Conservation (phyloP, 2,888 invertebrate genomes). For the Netelia inedita region DNA sequence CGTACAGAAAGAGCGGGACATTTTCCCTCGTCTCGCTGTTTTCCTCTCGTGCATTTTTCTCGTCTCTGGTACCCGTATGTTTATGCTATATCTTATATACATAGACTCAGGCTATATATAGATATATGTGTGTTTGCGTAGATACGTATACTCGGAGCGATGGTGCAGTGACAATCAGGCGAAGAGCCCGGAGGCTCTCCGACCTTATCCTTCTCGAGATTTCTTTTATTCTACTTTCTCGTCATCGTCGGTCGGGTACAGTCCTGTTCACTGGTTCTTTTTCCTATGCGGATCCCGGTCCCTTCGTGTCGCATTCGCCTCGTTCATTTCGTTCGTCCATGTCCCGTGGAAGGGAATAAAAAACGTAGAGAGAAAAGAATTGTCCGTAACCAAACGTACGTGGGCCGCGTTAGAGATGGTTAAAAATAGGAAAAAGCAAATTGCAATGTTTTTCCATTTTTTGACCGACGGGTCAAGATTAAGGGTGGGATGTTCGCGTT, state of each 20-base stretch:
- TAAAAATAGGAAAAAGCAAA: too few relatives aligned
- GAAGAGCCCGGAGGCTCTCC: conserved; percentile 64
- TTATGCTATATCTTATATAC: conserved; percentile 16
- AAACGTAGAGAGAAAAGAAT: too few relatives aligned
- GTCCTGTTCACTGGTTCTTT: conserved; percentile 45
- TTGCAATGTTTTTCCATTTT: too few relatives aligned
- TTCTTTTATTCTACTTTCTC: conserved; percentile 64
- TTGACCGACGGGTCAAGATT: too few relatives aligned
- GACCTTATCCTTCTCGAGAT: conserved; percentile 60
- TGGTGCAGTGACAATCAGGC: conserved; percentile 58
- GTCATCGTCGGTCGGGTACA: conserved; percentile 45
- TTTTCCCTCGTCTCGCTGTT: conserved; percentile 63
- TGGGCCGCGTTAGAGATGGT: too few relatives aligned
- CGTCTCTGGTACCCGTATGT: conserved; percentile 2
- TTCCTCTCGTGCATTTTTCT: conserved; percentile 38
- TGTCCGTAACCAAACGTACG: too few relatives aligned
- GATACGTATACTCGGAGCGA: background rate
- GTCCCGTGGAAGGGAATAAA: background rate
- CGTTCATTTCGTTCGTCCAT: background rate
- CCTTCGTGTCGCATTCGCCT: conserved; percentile 25
- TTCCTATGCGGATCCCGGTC: conserved; percentile 30
- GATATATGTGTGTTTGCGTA: background rate
- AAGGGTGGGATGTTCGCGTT: too few relatives aligned
- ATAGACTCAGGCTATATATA: background rate
- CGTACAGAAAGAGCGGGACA: conserved; percentile 39